Conservation (phyloP, 2,797 vertebrate genomes). For the Argyrosomus regius region DNA sequence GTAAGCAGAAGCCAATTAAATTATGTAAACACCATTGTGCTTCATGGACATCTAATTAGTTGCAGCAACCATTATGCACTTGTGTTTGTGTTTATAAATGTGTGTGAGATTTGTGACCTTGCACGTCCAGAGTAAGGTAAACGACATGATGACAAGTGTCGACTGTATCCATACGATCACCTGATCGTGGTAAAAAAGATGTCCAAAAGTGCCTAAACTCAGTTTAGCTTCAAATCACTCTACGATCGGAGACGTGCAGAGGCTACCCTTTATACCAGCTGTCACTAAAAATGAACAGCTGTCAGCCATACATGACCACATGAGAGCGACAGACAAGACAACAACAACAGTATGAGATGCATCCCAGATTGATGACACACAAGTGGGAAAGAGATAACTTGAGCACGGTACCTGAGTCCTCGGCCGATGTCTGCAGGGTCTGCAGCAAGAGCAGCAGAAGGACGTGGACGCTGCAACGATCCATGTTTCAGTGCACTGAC, state of each 20-base stretch:
- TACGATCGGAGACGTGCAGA: not conserved
- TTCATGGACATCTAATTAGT: not conserved
- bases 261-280: not conserved
- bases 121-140: no score
- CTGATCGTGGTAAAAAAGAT: not conserved
- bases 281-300: not conserved
- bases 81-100: not conserved
- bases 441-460: constrained; percentile 83
- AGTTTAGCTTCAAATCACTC: not conserved
- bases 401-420: constrained; percentile 75
- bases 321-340: not conserved
- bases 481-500: constrained; percentile 86
- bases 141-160: not conserved
- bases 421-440: constrained; percentile 74
- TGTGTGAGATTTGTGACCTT: not conserved
- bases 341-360: not conserved
- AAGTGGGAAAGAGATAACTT: not conserved
- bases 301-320: not conserved
- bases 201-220: not conserved
- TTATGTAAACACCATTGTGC: not conserved
- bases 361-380: not conserved
- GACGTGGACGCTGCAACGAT: constrained; percentile 77
- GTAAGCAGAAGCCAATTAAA: not conserved
- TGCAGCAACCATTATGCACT: not conserved
- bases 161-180: not conserved